Evolutionary conservation across 2,797 vertebrate species (phyloP), one percentile per base, ranked within the genome.

Genomic region (Pachyuromys duprasi): DNA sequence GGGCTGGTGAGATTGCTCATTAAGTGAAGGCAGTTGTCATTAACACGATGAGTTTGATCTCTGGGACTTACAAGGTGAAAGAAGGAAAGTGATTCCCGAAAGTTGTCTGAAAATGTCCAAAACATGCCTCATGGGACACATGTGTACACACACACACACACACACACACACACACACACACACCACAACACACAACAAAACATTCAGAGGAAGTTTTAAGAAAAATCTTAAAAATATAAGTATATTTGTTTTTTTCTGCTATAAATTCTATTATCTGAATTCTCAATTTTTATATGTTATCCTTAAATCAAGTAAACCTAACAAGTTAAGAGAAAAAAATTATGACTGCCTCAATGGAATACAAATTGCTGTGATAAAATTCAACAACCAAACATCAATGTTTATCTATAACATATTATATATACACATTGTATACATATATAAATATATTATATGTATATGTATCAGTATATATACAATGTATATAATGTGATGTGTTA

Each of bases 311-410:
- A 42, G 1, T 8, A 72, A 42, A 39, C 45, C 4, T 96, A 94
- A 80, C 90, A 87, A 42, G 13, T 67, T 88, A 83, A 86, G 17
- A 91, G 36, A 91, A 92, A 62, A 65, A 90, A 83, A 42, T 79
- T 62, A 83, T 84, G 57, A 76, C 45, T 80, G 42, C 42, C 9
- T 81, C 14, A 78, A 69, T 26, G 28, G 18, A 94, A 95, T 93
- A 7, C 17, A 90, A 95, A 94, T 31, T 93, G 24, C 42, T 92
- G 26, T 76, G 9, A 92, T 75, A 81, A 84, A 72, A 90, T 93
- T 90, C 36, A 93, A 62, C 2, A 74, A 42, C 5, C 15, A 75
- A 60, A 60, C 36, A 62, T 70, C 20, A 8, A 72, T 33, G 6
- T 22, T 24, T 60, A 26, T 15, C n/a, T 57, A 62, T 14, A 36